A percentile compares a stretch with the other conserved stretches of the same genome.
Evolutionary conservation across 2,888 invertebrate species (phyloP).

Genomic region (Lydus trimaculatus): DNA sequence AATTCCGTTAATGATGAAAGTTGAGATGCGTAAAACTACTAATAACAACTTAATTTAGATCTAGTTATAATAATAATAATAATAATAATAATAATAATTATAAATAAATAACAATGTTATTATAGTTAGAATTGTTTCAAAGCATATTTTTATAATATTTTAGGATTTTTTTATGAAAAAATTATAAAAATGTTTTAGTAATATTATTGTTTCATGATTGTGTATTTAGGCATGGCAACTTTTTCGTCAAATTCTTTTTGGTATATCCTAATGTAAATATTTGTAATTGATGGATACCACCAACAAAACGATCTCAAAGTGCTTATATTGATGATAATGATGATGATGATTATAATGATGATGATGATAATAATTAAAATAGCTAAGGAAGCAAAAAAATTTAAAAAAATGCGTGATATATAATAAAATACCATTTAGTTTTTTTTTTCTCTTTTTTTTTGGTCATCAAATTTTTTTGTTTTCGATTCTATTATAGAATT

Average conservation of each 20-base stretch:
- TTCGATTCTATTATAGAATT: background rate
- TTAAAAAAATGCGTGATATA: conserved; percentile 6
- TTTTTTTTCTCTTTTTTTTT: background rate
- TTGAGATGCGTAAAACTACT: conserved; percentile 11
- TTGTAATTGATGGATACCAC: conserved; percentile 2
- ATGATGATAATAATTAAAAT: background rate
- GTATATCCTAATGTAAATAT: conserved; percentile 7
- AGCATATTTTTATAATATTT: conserved; percentile 8
- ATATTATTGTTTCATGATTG: conserved; percentile 1
- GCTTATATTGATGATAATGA: background rate
- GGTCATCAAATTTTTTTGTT: background rate
- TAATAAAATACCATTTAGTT: conserved; percentile 1
- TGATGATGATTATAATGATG: background rate
- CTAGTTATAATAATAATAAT: background rate
- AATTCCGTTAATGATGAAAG: background rate
- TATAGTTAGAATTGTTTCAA: conserved; percentile 5
- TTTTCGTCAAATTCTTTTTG: background rate
- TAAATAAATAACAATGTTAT: conserved; percentile 4
- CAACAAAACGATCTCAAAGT: background rate
- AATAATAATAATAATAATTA: background rate
- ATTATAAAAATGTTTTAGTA: background rate
- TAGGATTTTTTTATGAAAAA: conserved; percentile 18
- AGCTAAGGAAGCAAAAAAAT: background rate
- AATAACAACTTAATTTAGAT: conserved; percentile 6
- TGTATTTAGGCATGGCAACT: conserved; percentile 1